phyloP scores from a whole-genome alignment of 2,113 vertebrate species.

The Cephalophus harveyi region DNA sequence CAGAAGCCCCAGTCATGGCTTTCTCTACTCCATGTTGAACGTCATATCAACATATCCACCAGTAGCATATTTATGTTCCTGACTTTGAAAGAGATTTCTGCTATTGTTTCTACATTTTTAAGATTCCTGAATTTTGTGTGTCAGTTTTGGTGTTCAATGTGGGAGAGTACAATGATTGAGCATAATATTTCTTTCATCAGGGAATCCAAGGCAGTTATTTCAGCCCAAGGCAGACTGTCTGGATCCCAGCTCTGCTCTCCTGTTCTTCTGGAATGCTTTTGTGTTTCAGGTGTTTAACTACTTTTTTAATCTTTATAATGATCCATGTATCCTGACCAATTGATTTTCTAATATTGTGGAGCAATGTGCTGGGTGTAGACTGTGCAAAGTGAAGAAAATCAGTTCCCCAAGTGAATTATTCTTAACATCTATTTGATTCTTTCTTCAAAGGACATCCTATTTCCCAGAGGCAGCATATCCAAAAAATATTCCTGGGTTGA shows the following conservation, averaged over 20 bases:
- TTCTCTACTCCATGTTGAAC: not conserved
- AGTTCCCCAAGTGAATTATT: not conserved
- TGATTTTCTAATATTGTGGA: not conserved
- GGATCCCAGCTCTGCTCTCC: not conserved
- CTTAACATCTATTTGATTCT: not conserved
- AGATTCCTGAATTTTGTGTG: not conserved
- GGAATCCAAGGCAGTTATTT: not conserved
- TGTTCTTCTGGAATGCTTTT: not conserved
- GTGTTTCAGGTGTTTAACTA: not conserved
- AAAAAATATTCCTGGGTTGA: not conserved
- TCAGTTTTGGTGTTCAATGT: not conserved
- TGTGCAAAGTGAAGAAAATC: not conserved
- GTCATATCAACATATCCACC: not conserved
- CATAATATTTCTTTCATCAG: not conserved
- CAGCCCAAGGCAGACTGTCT: not conserved
- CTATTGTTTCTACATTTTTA: not conserved
- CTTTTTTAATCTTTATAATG: not conserved
- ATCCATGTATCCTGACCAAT: not conserved
- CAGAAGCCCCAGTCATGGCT: not conserved
- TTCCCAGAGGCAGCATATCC: not conserved
- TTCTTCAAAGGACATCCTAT: not conserved
- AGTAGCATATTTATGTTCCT: not conserved
- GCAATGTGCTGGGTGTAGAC: fast-evolving
- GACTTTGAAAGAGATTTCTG: not conserved
- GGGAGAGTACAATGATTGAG: not conserved